Base-by-base conservation (phyloP, 2,113 vertebrate species). In the Lasiurus borealis region DNA sequence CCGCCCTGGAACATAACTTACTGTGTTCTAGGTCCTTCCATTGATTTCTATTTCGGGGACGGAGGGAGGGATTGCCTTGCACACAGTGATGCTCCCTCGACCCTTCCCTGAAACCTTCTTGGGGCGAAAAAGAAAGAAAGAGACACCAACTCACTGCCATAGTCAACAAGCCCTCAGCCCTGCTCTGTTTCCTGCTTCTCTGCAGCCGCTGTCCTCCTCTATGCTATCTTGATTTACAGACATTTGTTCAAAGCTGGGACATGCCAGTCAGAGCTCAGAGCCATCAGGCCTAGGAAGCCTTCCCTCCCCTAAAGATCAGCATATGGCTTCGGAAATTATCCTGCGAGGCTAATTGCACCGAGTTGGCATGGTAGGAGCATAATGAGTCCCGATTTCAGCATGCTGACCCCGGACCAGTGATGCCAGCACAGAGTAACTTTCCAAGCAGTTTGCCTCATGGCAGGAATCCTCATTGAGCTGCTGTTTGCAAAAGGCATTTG, bases 1-100 rank as follows among this genome's bases (percentile, higher is more conserved):
- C 80, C 96, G 94, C 95, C 96, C 96, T 90, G 97, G 96, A 98
- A 98, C 98, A 98, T 98, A 98, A 99, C 97, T 98, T 98, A 99
- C 87, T 94, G 93, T 98, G 98, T 98, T 99, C 98, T 98, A 98
- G 98, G 98, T 96, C 96, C 95, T 97, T 97, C 97, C 95, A 98
- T 98, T 98, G 99, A 99, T 99, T 98, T 98, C 98, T 97, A 95
- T 97, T 98, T 98, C 97, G 50, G 80, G 48, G 82, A 10, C 9
- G 6, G 40, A 1, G 83, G 91, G 96, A 97, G 98, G 54, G 95
- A 97, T 72, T 68, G 57, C 73, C 50, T 92, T 69, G 95, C 80
- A 98, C 95, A 98, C 97, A 90, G 95, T 92, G 93, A 92, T 96
- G 98, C 94, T 98, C 94, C 54, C 10, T 29, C 98, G 98, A 99